A percentile compares a stretch with the other conserved stretches of the same genome.
phyloP scores from a whole-genome alignment of 2,797 vertebrate genomes.

The Serranus cabrilla region DNA sequence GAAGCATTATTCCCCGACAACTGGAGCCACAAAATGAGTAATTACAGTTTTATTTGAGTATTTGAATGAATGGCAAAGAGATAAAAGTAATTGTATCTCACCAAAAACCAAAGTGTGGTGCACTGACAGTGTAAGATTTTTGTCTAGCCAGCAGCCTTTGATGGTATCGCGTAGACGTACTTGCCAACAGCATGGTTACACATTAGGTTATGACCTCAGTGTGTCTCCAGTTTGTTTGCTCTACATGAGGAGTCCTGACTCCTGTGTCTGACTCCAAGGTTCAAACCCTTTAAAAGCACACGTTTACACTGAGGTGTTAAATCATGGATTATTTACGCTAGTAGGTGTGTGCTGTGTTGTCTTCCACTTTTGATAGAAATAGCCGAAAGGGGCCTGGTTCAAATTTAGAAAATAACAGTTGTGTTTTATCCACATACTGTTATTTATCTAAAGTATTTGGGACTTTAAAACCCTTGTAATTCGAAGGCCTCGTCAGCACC shows the following conservation, averaged over 20 bases:
- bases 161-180: neutral
- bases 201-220: slow-evolving; percentile 36
- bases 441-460: neutral
- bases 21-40: neutral
- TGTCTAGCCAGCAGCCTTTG: neutral
- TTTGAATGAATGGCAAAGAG: neutral
- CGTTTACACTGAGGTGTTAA: neutral
- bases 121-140: neutral
- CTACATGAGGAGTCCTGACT: slow-evolving; percentile 21
- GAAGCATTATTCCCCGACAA: neutral
- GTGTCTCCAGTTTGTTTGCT: slow-evolving; percentile 41
- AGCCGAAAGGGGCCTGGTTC: neutral
- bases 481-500: neutral
- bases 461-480: slow-evolving; percentile 1
- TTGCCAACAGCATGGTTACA: slow-evolving; percentile 26
- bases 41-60: neutral
- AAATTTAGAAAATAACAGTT: neutral
- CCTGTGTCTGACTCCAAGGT: neutral
- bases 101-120: neutral
- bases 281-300: slow-evolving; percentile 1
- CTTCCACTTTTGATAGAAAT: neutral
- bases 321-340: neutral
- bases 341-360: slow-evolving; percentile 1
- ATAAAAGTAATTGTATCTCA: neutral
- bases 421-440: neutral